Evolutionary conservation across 2,888 invertebrate genomes (phyloP), one percentile per base, ranked within the genome.

Genomic region (Kryphioiulus occultus): DNA sequence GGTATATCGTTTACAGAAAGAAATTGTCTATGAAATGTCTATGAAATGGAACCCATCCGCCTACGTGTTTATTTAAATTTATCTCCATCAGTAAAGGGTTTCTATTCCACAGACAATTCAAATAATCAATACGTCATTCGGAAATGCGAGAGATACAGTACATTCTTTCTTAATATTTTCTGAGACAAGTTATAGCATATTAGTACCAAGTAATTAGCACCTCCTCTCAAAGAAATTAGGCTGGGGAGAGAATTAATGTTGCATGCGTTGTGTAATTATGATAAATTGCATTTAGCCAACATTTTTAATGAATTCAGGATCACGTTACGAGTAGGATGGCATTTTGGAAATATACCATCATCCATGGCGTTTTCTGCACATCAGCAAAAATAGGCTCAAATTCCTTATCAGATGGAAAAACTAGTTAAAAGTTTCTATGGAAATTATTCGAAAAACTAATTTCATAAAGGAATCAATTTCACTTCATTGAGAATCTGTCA

Each of bases 201-300:
- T 78, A 78, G 15, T 15, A 78, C 1, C 30, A 15, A 15, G 30
- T 78, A 78, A 78, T 78, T 78, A 78, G 78, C 78, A 78, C 30
- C 78, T 68, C 68, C 68, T 78, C 78, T 30, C 78, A 17, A 78
- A 78, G 78, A 78, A 78, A 78, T 78, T 78, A 78, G 78, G 78
- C 30, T 78, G 10, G 15, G 26, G 30, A n/a, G 78, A 78, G 78
- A 78, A 78, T 78, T 78, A 78, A 78, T 78, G 78, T 78, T 78
- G 30, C 78, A 78, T 78, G 78, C 78, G 78, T 7, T 5, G 78
- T 15, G 78, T 78, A 78, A 78, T 78, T 78, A 78, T 78, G 78
- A 78, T 78, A 78, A 78, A 78, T 78, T 78, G 78, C 78, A 78
- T 78, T 78, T 78, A 30, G 30, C 17, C 35, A 30, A 26, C 78